Conservation (phyloP, 2,888 invertebrate species). For the Erebia ligea region DNA sequence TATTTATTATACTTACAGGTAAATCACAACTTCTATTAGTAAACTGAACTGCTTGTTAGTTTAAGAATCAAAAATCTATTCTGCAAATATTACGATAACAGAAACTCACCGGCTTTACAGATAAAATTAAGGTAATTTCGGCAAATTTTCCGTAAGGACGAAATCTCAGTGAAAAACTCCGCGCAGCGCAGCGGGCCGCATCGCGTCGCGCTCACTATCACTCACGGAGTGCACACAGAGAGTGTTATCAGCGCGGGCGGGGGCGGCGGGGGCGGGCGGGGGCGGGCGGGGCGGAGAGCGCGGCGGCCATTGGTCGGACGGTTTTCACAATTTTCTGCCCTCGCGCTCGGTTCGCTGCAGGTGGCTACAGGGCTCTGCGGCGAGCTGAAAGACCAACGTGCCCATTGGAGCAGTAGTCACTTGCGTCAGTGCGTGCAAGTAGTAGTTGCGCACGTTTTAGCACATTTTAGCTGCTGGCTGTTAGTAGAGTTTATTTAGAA, state of each 20-base stretch:
- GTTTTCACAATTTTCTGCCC: conserved; percentile 46
- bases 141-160: conserved; percentile 25
- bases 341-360: conserved; percentile 24
- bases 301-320: conserved; percentile 43
- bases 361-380: neutral
- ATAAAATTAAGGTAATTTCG: neutral
- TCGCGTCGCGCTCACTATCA: conserved; percentile 41
- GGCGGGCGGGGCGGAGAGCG: neutral
- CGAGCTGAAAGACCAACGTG: neutral
- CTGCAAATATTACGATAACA: neutral
- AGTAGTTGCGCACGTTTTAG: neutral
- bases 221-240: conserved; percentile 39
- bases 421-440: too few relatives aligned
- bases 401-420: too few relatives aligned
- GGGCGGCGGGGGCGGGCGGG: neutral
- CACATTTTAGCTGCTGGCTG: too few relatives aligned
- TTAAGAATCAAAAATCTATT: neutral
- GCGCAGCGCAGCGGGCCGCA: conserved; percentile 36
- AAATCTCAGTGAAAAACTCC: neutral
- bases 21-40: neutral
- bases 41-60: neutral
- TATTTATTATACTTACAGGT: too few relatives aligned
- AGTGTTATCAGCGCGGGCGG: conserved; percentile 43
- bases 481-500: too few relatives aligned
- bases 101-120: conserved; percentile 33